Evolutionary conservation across 1,140 invertebrate genomes (phyloP).

Genomic region (Andrena cerasifolii): DNA sequence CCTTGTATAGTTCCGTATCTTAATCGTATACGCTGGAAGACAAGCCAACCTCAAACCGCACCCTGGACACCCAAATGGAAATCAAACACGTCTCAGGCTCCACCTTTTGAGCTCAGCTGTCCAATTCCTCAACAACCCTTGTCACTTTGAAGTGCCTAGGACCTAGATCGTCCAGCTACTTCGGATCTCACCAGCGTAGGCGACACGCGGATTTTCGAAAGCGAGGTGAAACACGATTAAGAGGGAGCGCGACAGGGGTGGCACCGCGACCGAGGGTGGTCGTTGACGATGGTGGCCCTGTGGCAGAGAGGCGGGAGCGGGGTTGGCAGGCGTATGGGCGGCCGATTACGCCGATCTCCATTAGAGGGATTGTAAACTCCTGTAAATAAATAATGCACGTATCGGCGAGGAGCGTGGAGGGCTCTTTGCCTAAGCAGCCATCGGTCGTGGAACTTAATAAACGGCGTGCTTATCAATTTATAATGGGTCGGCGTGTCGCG

Average conservation of each 20-base stretch:
- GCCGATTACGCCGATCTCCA: slow-evolving; percentile 79
- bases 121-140: too few species aligned
- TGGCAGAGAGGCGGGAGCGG: not conserved
- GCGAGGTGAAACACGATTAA: slow-evolving; percentile 66
- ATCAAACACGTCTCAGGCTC: too few species aligned
- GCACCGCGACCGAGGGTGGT: slow-evolving; percentile 25
- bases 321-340: slow-evolving; percentile 64
- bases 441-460: slow-evolving; percentile 82
- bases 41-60: too few species aligned
- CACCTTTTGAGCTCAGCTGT: too few species aligned
- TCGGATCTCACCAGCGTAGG: slow-evolving; percentile 39
- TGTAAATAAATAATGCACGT: slow-evolving; percentile 81
- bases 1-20: too few species aligned
- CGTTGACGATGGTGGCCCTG: not conserved
- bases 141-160: too few species aligned
- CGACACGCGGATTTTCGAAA: slow-evolving; percentile 63
- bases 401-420: slow-evolving; percentile 67
- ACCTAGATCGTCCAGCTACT: too few species aligned
- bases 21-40: too few species aligned
- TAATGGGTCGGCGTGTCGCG: slow-evolving; percentile 76
- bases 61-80: too few species aligned
- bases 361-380: slow-evolving; percentile 81
- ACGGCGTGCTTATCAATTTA: slow-evolving; percentile 80
- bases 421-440: slow-evolving; percentile 80
- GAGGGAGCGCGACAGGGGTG: slow-evolving; percentile 45